These are phyloP conservation scores for Scaptomyza montana DNA, from an alignment of 1,140 invertebrate genomes.

Conservation along the genomic window DNA sequence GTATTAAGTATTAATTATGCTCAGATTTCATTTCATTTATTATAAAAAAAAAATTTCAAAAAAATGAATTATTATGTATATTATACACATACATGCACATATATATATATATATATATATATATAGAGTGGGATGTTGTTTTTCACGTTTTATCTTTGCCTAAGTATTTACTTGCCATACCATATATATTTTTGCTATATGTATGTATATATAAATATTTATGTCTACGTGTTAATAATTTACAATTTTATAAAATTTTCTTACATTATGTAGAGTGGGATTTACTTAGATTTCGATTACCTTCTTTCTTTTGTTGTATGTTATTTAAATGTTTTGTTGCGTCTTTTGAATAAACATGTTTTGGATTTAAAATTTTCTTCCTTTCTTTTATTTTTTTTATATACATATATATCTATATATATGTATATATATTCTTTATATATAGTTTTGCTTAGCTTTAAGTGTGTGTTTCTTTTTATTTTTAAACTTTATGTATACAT, in stretches of 20 bases:
- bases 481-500: slow-evolving; percentile 35
- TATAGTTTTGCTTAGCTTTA: slow-evolving; percentile 32
- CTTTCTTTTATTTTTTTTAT: neutral
- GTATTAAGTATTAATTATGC: slow-evolving; percentile 11
- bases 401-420: slow-evolving; percentile 12
- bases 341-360: slow-evolving; percentile 42
- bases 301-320: neutral
- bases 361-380: slow-evolving; percentile 42
- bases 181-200: neutral
- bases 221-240: slow-evolving; percentile 36
- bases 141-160: neutral
- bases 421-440: slow-evolving; percentile 16
- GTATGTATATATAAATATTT: slow-evolving; percentile 9
- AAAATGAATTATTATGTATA: slow-evolving; percentile 34
- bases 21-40: slow-evolving; percentile 24
- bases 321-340: slow-evolving; percentile 19
- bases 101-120: slow-evolving; percentile 25
- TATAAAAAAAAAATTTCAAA: slow-evolving; percentile 23
- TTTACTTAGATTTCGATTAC: slow-evolving; percentile 11
- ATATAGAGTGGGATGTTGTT: slow-evolving; percentile 35
- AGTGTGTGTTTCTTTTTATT: slow-evolving; percentile 4
- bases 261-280: slow-evolving; percentile 23
- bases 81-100: slow-evolving; percentile 40
- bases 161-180: slow-evolving; percentile 45
- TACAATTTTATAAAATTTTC: slow-evolving; percentile 58